Percentiles rank a stretch among this genome's conserved stretches.
Evolutionary conservation across 2,113 vertebrate species (phyloP).

Genomic region (Ameiurus melas): DNA sequence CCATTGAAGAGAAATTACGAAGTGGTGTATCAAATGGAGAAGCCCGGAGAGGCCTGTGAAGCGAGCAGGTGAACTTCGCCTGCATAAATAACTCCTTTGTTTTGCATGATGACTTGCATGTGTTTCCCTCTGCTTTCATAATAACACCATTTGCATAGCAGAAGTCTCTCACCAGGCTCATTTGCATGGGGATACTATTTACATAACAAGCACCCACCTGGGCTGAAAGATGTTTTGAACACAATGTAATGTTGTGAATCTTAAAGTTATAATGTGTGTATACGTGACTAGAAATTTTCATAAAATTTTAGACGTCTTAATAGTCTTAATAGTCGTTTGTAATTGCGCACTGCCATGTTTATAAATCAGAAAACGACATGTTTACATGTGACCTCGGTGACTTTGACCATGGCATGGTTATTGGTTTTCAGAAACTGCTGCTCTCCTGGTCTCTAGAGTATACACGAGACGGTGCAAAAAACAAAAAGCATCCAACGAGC

Average conservation of each 20-base stretch:
- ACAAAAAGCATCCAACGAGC: background rate
- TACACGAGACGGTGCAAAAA: background rate
- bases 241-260: background rate
- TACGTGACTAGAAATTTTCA: background rate
- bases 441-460: background rate
- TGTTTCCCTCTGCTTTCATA: constrained; percentile 51
- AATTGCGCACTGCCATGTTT: background rate
- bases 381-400: background rate
- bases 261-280: background rate
- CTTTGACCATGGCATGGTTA: background rate
- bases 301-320: background rate
- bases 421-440: background rate
- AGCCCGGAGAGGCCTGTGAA: no score
- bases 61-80: background rate
- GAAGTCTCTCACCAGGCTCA: constrained; percentile 35
- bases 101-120: constrained; percentile 48
- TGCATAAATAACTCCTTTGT: background rate
- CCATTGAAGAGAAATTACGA: background rate
- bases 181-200: constrained; percentile 47
- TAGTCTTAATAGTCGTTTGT: no score
- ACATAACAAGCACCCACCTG: constrained; percentile 35
- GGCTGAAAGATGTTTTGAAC: constrained; percentile 4
- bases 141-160: constrained; percentile 40
- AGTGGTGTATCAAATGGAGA: background rate
- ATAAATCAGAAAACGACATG: background rate